phyloP scores from a whole-genome alignment of 1,140 invertebrate species.

The Drosophila tani region DNA sequence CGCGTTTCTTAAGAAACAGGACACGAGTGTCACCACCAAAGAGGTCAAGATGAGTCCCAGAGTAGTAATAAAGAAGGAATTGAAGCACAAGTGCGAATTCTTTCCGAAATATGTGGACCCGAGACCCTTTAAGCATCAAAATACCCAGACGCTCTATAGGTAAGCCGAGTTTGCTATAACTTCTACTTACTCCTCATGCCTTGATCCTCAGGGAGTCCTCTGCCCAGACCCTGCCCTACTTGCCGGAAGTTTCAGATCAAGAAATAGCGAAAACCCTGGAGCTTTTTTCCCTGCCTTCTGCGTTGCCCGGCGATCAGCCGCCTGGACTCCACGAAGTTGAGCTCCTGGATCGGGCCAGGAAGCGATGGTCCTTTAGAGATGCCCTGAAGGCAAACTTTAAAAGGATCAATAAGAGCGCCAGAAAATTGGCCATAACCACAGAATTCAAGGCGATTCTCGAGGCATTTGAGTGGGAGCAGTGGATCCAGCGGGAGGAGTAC shows the following conservation, averaged over 20 bases:
- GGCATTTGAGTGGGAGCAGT: constrained; percentile 83
- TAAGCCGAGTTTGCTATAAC: not conserved
- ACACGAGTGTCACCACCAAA: constrained; percentile 25
- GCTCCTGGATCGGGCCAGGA: constrained; percentile 74
- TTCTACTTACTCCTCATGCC: not conserved
- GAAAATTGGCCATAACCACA: constrained; percentile 29
- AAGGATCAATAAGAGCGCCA: constrained; percentile 34
- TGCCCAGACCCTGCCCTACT: constrained; percentile 90
- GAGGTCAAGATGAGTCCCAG: constrained; percentile 58
- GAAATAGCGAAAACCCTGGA: constrained; percentile 52
- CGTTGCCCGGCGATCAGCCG: constrained; percentile 56
- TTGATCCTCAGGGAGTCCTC: constrained; percentile 87
- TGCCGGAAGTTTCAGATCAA: constrained; percentile 85
- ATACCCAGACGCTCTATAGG: constrained; percentile 77
- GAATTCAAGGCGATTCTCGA: constrained; percentile 60
- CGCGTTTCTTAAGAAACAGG: constrained; percentile 38
- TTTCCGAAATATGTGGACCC: constrained; percentile 53
- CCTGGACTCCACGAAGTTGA: constrained; percentile 77
- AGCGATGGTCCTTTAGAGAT: constrained; percentile 77
- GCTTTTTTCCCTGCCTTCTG: constrained; percentile 64
- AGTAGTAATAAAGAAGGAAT: constrained; percentile 23
- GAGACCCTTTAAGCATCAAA: constrained; percentile 49
- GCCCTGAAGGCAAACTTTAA: constrained; percentile 61
- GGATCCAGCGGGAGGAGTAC: constrained; percentile 85
- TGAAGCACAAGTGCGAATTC: constrained; percentile 56